Conservation (phyloP, 1,140 invertebrate genomes). For the Bursaphelenchus mucronatus region DNA sequence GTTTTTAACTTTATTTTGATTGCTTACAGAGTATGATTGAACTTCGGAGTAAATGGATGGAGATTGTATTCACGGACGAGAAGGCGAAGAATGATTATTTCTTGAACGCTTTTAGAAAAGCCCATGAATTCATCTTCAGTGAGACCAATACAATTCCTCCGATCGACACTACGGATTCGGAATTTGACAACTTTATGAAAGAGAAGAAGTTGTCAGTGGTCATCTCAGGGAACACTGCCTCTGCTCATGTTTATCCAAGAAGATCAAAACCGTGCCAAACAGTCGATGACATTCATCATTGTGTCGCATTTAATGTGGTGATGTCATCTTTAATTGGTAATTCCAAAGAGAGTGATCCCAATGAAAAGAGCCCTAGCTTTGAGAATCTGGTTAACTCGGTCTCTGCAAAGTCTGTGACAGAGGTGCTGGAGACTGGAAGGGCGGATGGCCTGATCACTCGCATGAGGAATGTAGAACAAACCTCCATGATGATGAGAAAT, state of each 20-base stretch:
- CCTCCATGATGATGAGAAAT: conserved; percentile 4
- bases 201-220: conserved; percentile 22
- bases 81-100: conserved; percentile 42
- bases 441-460: conserved; percentile 42
- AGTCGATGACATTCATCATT: conserved; percentile 31
- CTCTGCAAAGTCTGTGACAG: conserved; percentile 18
- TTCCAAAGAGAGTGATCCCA: background rate
- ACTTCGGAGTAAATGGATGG: conserved; percentile 32
- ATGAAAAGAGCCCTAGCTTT: background rate
- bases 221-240: background rate
- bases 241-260: conserved; percentile 20
- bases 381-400: conserved; percentile 6
- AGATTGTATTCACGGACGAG: conserved; percentile 5
- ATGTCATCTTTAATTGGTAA: conserved; percentile 32
- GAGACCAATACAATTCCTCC: conserved; percentile 30
- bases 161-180: conserved; percentile 18
- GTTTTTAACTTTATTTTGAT: conserved; percentile 12
- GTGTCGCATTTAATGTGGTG: conserved; percentile 41
- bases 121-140: conserved; percentile 42
- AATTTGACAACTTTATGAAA: conserved; percentile 31
- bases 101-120: conserved; percentile 33
- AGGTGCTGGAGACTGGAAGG: conserved; percentile 36
- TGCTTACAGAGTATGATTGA: conserved; percentile 35
- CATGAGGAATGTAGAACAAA: conserved; percentile 25
- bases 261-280: conserved; percentile 21